Base-by-base conservation (phyloP, 2,113 vertebrate genomes). In the Lucifuga dentata region DNA sequence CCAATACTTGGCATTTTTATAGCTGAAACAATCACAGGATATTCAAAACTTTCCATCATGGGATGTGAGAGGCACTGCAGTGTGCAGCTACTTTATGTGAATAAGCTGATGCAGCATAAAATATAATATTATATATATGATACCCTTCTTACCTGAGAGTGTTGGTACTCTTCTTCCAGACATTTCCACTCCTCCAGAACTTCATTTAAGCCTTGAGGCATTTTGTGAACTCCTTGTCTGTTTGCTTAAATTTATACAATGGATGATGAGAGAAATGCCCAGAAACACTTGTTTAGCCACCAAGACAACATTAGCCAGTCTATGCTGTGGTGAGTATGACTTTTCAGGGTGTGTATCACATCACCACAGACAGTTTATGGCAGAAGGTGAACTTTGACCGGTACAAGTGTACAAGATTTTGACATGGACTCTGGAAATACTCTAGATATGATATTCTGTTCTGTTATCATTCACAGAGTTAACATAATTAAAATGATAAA, bases 151-250 rank as follows among this genome's bases (percentile, higher is more conserved):
- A 98, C 97, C 96, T 97, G 96, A 80, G 95, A 91, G 62, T 88
- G 80, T 57, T 94, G 93, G 82, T 92, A 95, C 63, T 96, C 95
- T 60, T 91, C 91, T 79, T 97, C 94, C 83, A 95, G 88, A 76
- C 90, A 76, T 69, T 92, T 88, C 94, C 96, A 98, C 73, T 97
- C 95, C 65, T 89, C 90, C 78, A 93, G 76, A 68, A 93, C 87
- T 15, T 86, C 87, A 53, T 35, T 43, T 33, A 87, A 48, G 60
- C 39, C 50, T 21, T 56, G 49, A 59, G 86, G 0, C 90, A 91
- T 91, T 46, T 78, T 80, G 9, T n/a, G 3, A 65, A 19, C 3
- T 24, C 21, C 20, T 58, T 15, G 33, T n/a, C 35, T 23, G 26
- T 33, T 10, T 1, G 11, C 11, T 11, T 16, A 8, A 46, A 36